Evolutionary conservation across 92 coral and sea anemone species (phyloP).

Genomic region (Porites evermanni): DNA sequence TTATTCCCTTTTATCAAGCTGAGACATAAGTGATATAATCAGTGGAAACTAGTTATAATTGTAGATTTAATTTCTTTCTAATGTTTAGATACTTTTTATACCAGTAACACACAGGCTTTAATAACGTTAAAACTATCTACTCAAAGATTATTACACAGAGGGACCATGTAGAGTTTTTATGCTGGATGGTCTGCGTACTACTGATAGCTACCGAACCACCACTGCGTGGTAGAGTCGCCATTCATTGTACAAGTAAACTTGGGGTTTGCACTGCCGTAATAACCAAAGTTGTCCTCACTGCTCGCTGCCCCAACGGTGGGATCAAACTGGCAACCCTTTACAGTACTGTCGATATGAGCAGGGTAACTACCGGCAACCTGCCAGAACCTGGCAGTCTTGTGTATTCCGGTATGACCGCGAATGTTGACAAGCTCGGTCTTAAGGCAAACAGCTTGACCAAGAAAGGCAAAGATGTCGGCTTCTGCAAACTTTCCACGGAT

Average conservation of each 20-base stretch:
- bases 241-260: slow-evolving; percentile 76
- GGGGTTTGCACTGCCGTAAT: slow-evolving; percentile 19
- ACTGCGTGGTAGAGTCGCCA: slow-evolving; percentile 66
- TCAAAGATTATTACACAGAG: too few species aligned
- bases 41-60: too few species aligned
- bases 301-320: slow-evolving; percentile 44
- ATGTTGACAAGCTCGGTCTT: slow-evolving; percentile 72
- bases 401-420: slow-evolving; percentile 63
- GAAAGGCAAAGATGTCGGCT: slow-evolving; percentile 52
- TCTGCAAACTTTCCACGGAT: slow-evolving; percentile 69
- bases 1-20: too few species aligned
- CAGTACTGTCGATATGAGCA: slow-evolving; percentile 57
- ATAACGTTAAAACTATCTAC: too few species aligned
- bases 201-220: slow-evolving; percentile 81
- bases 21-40: too few species aligned
- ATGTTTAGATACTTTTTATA: too few species aligned
- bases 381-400: slow-evolving; percentile 61
- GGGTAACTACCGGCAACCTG: slow-evolving; percentile 1
- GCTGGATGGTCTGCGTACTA: neutral
- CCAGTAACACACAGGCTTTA: too few species aligned
- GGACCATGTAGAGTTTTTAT: neutral
- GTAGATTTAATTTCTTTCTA: too few species aligned
- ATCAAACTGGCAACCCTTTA: slow-evolving; percentile 60
- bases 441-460: slow-evolving; percentile 51
- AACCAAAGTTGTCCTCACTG: slow-evolving; percentile 79